Evolutionary conservation across 2,797 vertebrate genomes (phyloP), one percentile per base, ranked within the genome.

Genomic region (Enteromius unitaeniatus): DNA sequence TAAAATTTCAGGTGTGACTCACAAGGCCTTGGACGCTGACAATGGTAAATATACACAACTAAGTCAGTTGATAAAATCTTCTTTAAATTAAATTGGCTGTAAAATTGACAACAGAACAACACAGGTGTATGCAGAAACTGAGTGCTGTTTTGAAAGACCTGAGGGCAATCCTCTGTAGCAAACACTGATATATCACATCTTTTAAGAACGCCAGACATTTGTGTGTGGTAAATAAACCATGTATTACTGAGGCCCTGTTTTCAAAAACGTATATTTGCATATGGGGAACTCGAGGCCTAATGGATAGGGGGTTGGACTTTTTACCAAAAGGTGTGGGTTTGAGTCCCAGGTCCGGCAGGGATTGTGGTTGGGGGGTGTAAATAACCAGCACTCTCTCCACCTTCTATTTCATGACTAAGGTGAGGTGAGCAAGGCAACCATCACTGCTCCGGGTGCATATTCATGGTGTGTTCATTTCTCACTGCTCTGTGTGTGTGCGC

Each of bases 111-210:
- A 65, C 58, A 28, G 67, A 47, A 45, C 37, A 78, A 70, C 65
- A 55, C 47, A 81, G 23, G 19, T 51, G 34, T 73, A 28, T 77
- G 69, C 62, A 26, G 72, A 81, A 55, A 76, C 72, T 84, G n/a
- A 6, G 69, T 31, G 65, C 42, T 78, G 79, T 81, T 58, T 45
- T 67, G 37, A 49, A 42, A 84, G 51, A 70, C 86, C 84, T 23
- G 19, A 77, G 79, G 85, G 58, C n/a, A 58, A 78, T 82, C 53
- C 62, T 82, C 70, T 84, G 69, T 79, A 75, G 73, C 62, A 87
- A 75, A 85, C 73, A 82, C 65, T 80, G 79, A 84, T 82, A 47
- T 47, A 84, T 80, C 76, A 62, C 82, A 80, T 78, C 65, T 69
- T 72, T 72, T 79, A 58, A 51, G 42, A 65, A 82, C 67, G 42